A percentile compares a stretch with the other conserved stretches of the same genome.
Conservation (phyloP, 2,113 vertebrate species). For the Edolisoma coerulescens region DNA sequence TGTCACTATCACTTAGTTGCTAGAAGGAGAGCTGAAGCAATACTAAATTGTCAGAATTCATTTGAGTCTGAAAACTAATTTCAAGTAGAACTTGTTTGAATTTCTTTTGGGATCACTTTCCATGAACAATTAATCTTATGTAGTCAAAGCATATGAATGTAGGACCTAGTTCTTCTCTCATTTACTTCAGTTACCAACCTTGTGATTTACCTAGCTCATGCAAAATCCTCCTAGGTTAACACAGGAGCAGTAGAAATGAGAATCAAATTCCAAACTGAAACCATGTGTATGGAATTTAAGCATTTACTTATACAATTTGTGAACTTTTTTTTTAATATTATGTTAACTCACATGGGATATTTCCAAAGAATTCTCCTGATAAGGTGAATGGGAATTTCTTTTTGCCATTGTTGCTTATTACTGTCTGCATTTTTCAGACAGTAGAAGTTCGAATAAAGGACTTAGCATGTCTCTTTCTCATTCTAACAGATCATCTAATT, state of each 20-base stretch:
- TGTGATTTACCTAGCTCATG: neutral
- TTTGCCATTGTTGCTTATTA: neutral
- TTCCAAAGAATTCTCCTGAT: neutral
- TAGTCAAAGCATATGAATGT: neutral
- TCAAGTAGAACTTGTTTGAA: neutral
- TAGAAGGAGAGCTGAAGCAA: conserved; percentile 5
- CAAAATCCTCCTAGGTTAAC: neutral
- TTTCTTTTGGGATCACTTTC: neutral
- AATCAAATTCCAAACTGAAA: neutral
- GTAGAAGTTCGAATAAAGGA: neutral
- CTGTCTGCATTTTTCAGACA: neutral
- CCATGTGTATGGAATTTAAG: neutral
- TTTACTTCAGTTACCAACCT: neutral
- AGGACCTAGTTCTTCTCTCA: neutral
- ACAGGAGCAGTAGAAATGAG: neutral
- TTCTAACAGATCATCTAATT: neutral
- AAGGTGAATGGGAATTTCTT: neutral
- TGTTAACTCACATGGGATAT: neutral
- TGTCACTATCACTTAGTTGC: conserved; percentile 7
- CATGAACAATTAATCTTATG: neutral
- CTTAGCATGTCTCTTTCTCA: neutral
- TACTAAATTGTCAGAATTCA: conserved; percentile 5
- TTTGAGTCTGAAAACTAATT: conserved; percentile 32
- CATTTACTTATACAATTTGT: neutral
- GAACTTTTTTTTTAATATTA: neutral